A percentile compares a stretch with the other conserved stretches of the same genome.
Evolutionary conservation across 2,888 invertebrate genomes (phyloP).

Genomic region (Cosmorhoe ocellata): DNA sequence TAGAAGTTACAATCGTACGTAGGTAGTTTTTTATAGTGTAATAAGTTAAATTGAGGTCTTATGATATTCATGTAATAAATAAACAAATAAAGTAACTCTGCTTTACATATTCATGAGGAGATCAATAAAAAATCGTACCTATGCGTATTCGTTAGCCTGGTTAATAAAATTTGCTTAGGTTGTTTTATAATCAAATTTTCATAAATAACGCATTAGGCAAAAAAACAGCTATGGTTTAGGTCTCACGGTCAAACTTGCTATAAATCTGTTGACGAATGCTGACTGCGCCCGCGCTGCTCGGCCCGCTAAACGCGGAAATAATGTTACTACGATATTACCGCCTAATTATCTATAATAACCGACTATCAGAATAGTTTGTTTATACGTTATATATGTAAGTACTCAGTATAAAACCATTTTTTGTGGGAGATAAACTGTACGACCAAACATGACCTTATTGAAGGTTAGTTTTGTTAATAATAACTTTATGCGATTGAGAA

Average conservation of each 20-base stretch:
- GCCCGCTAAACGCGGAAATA: conserved; percentile 55
- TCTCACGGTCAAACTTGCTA: conserved; percentile 79
- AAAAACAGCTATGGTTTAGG: conserved; percentile 72
- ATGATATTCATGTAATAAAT: conserved; percentile 54
- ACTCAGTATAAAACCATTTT: not conserved
- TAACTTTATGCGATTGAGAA: no score
- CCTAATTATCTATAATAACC: conserved; percentile 58
- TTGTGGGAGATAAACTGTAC: conserved; percentile 2
- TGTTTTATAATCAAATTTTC: conserved; percentile 75
- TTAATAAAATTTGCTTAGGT: conserved; percentile 62
- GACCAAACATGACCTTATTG: conserved; percentile 6
- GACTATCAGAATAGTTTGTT: conserved; percentile 51
- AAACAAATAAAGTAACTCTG: conserved; percentile 48
- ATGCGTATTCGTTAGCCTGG: conserved; percentile 49
- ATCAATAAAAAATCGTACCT: conserved; percentile 55
- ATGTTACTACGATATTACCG: conserved; percentile 48
- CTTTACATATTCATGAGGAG: conserved; percentile 62
- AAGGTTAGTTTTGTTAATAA: no score
- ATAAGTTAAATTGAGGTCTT: conserved; percentile 56
- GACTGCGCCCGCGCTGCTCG: conserved; percentile 33
- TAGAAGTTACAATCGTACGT: not conserved
- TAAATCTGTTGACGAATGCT: conserved; percentile 70
- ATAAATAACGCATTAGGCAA: conserved; percentile 79
- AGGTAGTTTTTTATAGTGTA: conserved; percentile 39
- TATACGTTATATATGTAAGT: conserved; percentile 34